Base-by-base conservation (phyloP, 2,113 vertebrate genomes). In the Sylvilagus bachmani region DNA sequence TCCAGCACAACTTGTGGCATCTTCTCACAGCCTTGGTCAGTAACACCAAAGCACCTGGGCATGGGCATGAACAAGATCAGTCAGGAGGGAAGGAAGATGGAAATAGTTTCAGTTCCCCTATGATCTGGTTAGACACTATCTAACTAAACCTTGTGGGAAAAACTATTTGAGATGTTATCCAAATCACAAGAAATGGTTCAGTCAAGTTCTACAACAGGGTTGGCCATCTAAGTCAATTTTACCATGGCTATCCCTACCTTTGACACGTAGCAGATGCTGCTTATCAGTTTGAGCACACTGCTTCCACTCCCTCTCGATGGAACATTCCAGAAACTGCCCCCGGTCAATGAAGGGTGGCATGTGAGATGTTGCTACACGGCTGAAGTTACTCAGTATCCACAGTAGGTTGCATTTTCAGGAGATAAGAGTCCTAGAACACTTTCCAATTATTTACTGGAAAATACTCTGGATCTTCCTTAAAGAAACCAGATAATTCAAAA, bases 301-400 rank as follows among this genome's bases (percentile, higher is more conserved):
- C 6, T 69, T 33, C 6, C 77, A 33, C 27, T 74, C 17, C 9
- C 13, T 58, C 44, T 71, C 64, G 14, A 64, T 7, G 91, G 49
- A 91, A 24, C 53, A 62, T 86, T 95, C 66, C 44, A 87, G 79
- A 95, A 96, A 84, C 17, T 77, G 7, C 2, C 53, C 31, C 71
- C 27, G 31, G 17, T 89, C 71, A 67, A 0, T 21, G 73, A 51
- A 67, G 66, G 9, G 80, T 71, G 49, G 7, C 5, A 36, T 24
- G 21, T 27, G 51, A 85, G 9, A 67, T 33, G 16, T 49, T n/a
- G 70, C 17, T 58, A 49, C 31, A 62, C 16, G 78, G n/a, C 27
- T 71, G 51, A 87, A 10, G 36, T 82, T 58, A 33, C 7, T 75
- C 12, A 70, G 69, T 31, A 17, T 33, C 14, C 49, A 89, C 19